phyloP scores from a whole-genome alignment of 2,888 invertebrate species.

The Barypeithes pellucidus region DNA sequence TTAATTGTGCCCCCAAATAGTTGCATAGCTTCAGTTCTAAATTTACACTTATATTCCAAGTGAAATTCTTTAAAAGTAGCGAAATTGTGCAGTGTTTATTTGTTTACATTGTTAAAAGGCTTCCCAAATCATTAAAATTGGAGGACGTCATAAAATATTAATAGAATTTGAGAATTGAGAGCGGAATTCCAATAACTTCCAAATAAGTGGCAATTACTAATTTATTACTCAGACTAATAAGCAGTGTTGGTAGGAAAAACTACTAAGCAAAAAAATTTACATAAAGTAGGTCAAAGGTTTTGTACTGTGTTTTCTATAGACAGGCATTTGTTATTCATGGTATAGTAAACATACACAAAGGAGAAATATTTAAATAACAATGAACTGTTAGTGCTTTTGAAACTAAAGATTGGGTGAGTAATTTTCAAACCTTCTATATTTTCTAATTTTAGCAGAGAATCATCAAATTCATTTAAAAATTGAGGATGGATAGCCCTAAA shows the following conservation, averaged over 20 bases:
- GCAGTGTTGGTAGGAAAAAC: background rate
- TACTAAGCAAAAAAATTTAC: slow-evolving; percentile 6
- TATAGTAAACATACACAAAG: slow-evolving; percentile 29
- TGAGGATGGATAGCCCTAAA: too few species aligned
- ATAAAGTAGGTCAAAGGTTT: slow-evolving; percentile 36
- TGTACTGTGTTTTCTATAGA: slow-evolving; percentile 2
- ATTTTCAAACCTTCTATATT: background rate
- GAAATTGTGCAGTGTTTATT: slow-evolving; percentile 8
- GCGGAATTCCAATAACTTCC: slow-evolving; percentile 32
- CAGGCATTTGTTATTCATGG: slow-evolving; percentile 36
- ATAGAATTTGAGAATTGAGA: slow-evolving; percentile 28
- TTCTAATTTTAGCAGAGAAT: too few species aligned
- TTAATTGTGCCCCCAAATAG: slow-evolving; percentile 19
- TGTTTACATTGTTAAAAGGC: slow-evolving; percentile 42
- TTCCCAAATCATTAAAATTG: slow-evolving; percentile 28
- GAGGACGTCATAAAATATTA: slow-evolving; percentile 38
- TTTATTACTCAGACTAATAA: slow-evolving; percentile 4
- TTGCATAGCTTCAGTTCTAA: background rate
- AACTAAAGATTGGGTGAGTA: slow-evolving; percentile 12
- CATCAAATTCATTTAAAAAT: too few species aligned
- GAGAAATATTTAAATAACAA: slow-evolving; percentile 31
- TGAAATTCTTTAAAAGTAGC: background rate
- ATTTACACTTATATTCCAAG: background rate
- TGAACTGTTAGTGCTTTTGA: slow-evolving; percentile 17
- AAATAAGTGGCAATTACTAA: slow-evolving; percentile 26